Conservation (phyloP, 2,797 vertebrate genomes). For the Erithacus rubecula region DNA sequence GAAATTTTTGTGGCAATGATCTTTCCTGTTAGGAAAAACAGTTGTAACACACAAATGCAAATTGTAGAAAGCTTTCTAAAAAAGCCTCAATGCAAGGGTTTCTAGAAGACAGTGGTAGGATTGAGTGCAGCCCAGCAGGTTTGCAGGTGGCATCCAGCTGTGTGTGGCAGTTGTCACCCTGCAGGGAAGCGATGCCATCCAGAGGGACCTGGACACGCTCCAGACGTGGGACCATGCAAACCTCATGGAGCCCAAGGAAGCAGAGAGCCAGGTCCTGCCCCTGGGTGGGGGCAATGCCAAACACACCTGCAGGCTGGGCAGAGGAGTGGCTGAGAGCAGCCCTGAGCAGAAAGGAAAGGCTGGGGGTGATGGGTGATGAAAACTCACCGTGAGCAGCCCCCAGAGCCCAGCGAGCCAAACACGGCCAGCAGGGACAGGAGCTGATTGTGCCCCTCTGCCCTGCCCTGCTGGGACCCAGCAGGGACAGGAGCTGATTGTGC, state of each 20-base stretch:
- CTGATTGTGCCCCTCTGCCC: no score
- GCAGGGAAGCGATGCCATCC: not conserved
- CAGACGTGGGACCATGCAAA: not conserved
- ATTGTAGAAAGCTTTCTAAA: not conserved
- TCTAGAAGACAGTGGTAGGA: not conserved
- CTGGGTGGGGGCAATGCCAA: not conserved
- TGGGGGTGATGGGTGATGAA: not conserved
- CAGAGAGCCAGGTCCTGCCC: not conserved
- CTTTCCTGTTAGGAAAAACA: not conserved
- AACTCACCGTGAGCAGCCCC: fast-evolving
- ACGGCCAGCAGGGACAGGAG: no score
- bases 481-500: not conserved
- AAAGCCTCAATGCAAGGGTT: not conserved
- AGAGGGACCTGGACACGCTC: not conserved
- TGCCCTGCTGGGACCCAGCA: no score
- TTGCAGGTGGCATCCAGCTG: not conserved
- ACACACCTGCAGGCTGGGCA: not conserved
- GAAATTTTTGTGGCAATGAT: not conserved
- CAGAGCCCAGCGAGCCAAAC: not conserved
- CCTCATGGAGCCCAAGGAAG: not conserved
- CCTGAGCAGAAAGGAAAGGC: not conserved
- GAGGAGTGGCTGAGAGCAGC: not conserved
- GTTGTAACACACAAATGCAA: not conserved
- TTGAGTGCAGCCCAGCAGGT: not conserved
- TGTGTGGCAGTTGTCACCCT: fast-evolving